Evolutionary conservation across 2,113 vertebrate species (phyloP), one percentile per base, ranked within the genome.

Genomic region (Galemys pyrenaicus): DNA sequence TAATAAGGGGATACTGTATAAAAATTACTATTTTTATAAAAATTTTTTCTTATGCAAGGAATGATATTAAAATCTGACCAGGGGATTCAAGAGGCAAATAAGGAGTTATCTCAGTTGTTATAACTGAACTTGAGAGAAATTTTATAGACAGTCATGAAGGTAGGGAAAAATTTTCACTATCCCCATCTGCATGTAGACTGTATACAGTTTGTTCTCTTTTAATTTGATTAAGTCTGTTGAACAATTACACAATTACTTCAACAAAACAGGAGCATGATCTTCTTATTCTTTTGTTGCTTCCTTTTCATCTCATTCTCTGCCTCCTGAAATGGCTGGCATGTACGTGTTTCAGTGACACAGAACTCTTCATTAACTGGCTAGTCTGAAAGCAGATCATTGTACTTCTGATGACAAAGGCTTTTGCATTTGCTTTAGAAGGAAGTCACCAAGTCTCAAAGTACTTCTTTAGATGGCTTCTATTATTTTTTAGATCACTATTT

Each of bases 221-320:
- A 26, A 51, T 89, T 60, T 85, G 49, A 92, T 58, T 75, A 67
- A 51, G 92, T 83, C 41, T 82, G n/a, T 85, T 84, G 39, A 85
- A 44, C 56, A 11, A 15, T 68, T n/a, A 13, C 15, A 16, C 32
- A 16, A 68, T n/a, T n/a, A n/a, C 11, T 74, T 67, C 35, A 46
- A 78, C 39, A 91, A 74, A 91, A 56, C 16, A 84, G 39, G 22
- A 39, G 32, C 12, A 41, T 15, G 17, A 20, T 62, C 13, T 9
- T 86, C 30, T 22, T 74, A 6, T 60, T 79, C 5, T 80, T 44
- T 22, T 44, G 35, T 41, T 87, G 16, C 49, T 77, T 80, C 44
- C 28, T 92, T 58, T 58, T 67, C 54, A n/a, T 65, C 32, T 93
- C 11, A 78, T 87, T 58, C 64, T 75, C 56, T 44, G 35, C 54